A percentile compares a stretch with the other conserved stretches of the same genome.
Evolutionary conservation across 2,113 vertebrate genomes (phyloP).

Genomic region (Cebus imitator): DNA sequence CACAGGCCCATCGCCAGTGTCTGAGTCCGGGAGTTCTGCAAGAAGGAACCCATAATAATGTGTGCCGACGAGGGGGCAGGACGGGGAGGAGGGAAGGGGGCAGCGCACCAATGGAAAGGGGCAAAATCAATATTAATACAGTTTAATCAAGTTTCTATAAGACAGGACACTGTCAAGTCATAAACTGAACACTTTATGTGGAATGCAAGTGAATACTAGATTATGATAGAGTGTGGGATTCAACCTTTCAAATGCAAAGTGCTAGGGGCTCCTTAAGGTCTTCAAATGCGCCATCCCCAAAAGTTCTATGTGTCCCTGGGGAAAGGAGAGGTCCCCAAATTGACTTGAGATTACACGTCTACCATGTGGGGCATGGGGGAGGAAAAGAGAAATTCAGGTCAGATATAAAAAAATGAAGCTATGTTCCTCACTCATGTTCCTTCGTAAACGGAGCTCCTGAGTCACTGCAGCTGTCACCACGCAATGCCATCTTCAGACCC

Average conservation of each 20-base stretch:
- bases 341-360: not conserved
- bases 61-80: not conserved
- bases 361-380: not conserved
- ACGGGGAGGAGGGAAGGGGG: too few relatives aligned
- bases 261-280: not conserved
- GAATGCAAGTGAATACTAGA: not conserved
- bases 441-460: not conserved
- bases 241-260: not conserved
- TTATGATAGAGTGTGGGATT: not conserved
- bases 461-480: not conserved
- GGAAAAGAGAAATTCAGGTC: not conserved
- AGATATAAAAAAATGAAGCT: not conserved
- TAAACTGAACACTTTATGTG: slow-evolving; percentile 16
- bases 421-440: not conserved
- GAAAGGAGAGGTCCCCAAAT: not conserved
- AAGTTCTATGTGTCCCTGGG: not conserved
- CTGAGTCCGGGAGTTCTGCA: not conserved
- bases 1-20: not conserved
- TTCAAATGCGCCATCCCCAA: not conserved
- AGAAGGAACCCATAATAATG: not conserved
- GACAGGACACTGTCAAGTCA: not conserved
- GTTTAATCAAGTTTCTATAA: slow-evolving; percentile 47
- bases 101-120: not conserved
- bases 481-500: not conserved
- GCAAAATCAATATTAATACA: not conserved